Evolutionary conservation across 2,113 vertebrate genomes (phyloP).

Genomic region (Perca flavescens): DNA sequence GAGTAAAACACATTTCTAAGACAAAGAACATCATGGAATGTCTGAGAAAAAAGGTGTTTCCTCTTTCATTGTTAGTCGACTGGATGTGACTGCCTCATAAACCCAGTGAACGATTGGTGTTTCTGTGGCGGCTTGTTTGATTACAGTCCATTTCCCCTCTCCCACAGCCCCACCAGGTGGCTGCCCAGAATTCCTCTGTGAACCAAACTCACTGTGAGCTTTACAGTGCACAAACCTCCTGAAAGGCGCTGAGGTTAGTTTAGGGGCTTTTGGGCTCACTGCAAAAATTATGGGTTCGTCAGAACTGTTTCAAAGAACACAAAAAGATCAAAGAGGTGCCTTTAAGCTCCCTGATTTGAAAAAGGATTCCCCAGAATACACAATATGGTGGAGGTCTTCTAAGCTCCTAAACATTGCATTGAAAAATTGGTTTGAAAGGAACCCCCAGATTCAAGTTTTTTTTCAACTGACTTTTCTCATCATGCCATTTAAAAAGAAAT

Average conservation of each 20-base stretch:
- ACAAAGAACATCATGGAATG: constrained; percentile 29
- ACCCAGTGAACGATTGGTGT: constrained; percentile 40
- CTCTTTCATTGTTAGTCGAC: constrained; percentile 48
- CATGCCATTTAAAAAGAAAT: too few relatives aligned
- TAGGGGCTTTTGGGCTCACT: constrained; percentile 35
- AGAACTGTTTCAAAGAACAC: constrained; percentile 30
- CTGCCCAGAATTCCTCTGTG: constrained; percentile 19
- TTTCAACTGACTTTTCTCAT: background rate
- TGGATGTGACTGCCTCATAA: constrained; percentile 54
- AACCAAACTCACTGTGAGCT: constrained; percentile 13
- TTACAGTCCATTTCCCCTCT: constrained; percentile 57
- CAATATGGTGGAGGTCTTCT: constrained; percentile 47
- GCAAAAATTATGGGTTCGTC: constrained; percentile 25
- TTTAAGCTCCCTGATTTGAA: constrained; percentile 36
- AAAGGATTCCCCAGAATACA: constrained; percentile 37
- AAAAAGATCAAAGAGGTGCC: constrained; percentile 36
- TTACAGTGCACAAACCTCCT: background rate
- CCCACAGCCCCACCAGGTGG: constrained; percentile 76
- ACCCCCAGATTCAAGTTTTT: background rate
- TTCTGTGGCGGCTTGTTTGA: constrained; percentile 55
- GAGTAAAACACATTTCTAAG: constrained; percentile 15
- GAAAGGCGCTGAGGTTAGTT: constrained; percentile 28
- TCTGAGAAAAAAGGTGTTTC: constrained; percentile 50
- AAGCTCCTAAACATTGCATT: constrained; percentile 15
- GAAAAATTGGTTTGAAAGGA: constrained; percentile 26